Percentiles rank a stretch among this genome's conserved stretches.
Evolutionary conservation across 2,113 vertebrate species (phyloP).

Genomic region (Brachionichthys hirsutus): DNA sequence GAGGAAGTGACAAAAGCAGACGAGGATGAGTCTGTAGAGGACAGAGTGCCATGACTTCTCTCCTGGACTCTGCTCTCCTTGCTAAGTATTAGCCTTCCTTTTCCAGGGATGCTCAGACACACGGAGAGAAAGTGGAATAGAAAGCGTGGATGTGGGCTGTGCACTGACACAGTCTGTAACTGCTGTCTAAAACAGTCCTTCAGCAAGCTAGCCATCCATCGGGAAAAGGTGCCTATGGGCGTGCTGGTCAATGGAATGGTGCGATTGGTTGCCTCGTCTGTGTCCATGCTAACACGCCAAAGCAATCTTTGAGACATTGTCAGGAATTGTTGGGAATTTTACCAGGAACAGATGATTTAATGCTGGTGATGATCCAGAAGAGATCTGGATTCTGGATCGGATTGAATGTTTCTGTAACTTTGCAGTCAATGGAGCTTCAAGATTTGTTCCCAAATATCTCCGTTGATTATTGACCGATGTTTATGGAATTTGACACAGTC

Average conservation of each 20-base stretch:
- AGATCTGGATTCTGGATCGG: no score
- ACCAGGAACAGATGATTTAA: no score
- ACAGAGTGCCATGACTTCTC: slow-evolving; percentile 37
- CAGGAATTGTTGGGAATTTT: no score
- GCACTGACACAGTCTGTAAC: slow-evolving; percentile 23
- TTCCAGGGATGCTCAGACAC: slow-evolving; percentile 3
- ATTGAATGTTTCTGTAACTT: no score
- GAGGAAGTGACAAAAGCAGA: slow-evolving; percentile 33
- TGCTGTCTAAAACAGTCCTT: slow-evolving; percentile 43
- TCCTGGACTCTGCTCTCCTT: slow-evolving; percentile 44
- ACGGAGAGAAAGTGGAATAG: slow-evolving; percentile 1
- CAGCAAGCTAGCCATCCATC: slow-evolving; percentile 51
- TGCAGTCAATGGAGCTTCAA: no score
- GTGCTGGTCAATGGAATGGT: slow-evolving; percentile 38
- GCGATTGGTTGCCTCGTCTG: slow-evolving; percentile 47
- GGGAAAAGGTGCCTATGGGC: slow-evolving; percentile 49
- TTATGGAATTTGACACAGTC: no score
- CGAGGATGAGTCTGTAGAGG: slow-evolving; percentile 11
- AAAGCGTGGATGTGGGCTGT: not conserved
- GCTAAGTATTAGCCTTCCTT: slow-evolving; percentile 58
- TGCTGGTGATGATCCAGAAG: no score
- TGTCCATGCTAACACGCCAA: no score
- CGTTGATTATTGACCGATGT: no score
- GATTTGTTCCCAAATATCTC: no score
- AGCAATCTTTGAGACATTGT: no score